Evolutionary conservation across 2,113 vertebrate genomes (phyloP), one percentile per base, ranked within the genome.

Genomic region (Seriola dumerili): DNA sequence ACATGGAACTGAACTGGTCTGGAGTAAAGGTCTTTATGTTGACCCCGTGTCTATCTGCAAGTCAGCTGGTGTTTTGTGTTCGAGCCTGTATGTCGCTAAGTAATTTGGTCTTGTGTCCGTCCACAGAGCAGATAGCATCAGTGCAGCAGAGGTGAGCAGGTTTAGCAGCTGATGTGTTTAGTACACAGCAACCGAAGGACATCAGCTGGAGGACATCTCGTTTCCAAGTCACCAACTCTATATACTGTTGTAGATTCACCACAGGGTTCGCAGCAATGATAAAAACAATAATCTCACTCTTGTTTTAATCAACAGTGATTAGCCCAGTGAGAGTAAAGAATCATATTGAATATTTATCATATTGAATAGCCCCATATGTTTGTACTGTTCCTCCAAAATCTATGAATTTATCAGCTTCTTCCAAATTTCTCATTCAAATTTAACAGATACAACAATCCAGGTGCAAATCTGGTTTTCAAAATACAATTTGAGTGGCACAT

Each of bases 81-180:
- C 21, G n/a, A n/a, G 61, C 29, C 55, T 25, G 29, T 38, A 8
- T 67, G 46, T 55, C 68, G 32, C 55, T 1, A 12, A 25, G 29
- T 13, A 0, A 46, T 55, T 21, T 38, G 25, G 10, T 36, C 32
- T 62, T 14, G 3, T 67, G 52, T 78, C 57, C 5, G 17, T 55
- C 62, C 34, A 10, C 58, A 62, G 25, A 76, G 12, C 42, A 62
- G 85, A 89, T 83, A 81, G 69, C 54, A 87, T 84, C 83, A 48
- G 46, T 48, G 42, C 64, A 25, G 77, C 54, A 19, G 32, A 77
- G 77, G 42, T 65, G 70, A 89, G 88, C 90, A 84, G 78, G 88
- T 84, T 93, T 78, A 84, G 14, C 74, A 19, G 65, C 78, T 77
- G 57, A 64, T 70, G 76, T 89, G 85, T 89, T 93, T 87, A 87